Conservation (phyloP, 2,888 invertebrate genomes). For the Idaea aversata region DNA sequence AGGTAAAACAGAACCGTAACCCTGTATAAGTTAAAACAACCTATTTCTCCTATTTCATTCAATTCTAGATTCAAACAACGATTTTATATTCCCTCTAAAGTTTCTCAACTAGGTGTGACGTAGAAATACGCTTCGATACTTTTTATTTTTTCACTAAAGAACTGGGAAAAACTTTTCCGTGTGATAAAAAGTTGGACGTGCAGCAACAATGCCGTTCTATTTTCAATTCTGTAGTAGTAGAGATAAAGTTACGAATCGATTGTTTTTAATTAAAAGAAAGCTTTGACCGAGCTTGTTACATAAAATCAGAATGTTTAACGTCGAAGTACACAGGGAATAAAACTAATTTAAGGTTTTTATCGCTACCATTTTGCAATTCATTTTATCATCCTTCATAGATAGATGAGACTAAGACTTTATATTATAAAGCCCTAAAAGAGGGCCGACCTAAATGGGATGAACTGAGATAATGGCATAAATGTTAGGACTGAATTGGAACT, state of each 20-base stretch:
- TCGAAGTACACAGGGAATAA: not conserved
- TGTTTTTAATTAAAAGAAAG: constrained; percentile 1
- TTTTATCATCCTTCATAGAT: not conserved
- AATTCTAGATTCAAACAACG: constrained; percentile 16
- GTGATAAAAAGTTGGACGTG: constrained; percentile 25
- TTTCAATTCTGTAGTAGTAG: constrained; percentile 11
- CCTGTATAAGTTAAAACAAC: not conserved
- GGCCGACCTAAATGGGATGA: too few relatives aligned
- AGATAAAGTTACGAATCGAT: constrained; percentile 20
- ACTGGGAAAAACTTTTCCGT: constrained; percentile 16
- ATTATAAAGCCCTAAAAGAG: not conserved
- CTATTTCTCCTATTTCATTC: constrained; percentile 4
- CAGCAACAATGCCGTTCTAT: constrained; percentile 17
- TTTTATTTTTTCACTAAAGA: constrained; percentile 21
- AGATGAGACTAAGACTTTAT: not conserved
- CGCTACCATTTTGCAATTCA: not conserved
- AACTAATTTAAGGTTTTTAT: constrained; percentile 1
- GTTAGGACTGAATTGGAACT: too few relatives aligned
- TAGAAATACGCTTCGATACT: constrained; percentile 15
- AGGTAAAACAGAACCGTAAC: not conserved
- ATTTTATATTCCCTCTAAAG: constrained; percentile 12
- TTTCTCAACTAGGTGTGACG: constrained; percentile 20
- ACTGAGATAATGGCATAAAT: too few relatives aligned
- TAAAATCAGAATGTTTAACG: constrained; percentile 5
- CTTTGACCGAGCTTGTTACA: not conserved